Conservation (phyloP, 2,888 invertebrate genomes). For the Raillietiella orientalis region DNA sequence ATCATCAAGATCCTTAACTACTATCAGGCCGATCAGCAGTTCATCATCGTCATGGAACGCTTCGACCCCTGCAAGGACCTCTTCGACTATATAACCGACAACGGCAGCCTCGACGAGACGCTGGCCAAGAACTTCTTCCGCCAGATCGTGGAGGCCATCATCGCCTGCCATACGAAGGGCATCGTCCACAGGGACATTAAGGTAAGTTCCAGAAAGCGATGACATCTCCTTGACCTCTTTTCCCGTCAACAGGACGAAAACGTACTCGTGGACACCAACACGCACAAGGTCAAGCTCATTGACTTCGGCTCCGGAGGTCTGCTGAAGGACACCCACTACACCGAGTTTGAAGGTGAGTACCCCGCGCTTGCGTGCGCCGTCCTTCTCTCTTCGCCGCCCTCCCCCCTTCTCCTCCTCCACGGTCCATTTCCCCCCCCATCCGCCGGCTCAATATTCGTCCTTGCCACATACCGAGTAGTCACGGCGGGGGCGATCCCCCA, state of each 20-base stretch:
- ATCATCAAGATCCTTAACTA: conserved; percentile 15
- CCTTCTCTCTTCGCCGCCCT: no score
- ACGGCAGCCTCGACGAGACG: conserved; percentile 13
- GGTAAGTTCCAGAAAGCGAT: no score
- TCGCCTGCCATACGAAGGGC: conserved; percentile 12
- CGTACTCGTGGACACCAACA: conserved; percentile 14
- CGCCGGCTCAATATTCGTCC: no score
- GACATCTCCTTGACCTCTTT: no score
- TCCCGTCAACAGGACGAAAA: conserved; percentile 18
- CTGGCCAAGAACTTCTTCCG: conserved; percentile 14
- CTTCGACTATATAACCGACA: conserved; percentile 18
- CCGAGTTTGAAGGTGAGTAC: conserved; percentile 21
- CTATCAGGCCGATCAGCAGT: conserved; percentile 14
- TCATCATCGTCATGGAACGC: conserved; percentile 17
- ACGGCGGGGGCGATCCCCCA: no score
- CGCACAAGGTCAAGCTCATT: conserved; percentile 9
- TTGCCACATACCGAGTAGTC: no score
- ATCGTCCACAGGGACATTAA: conserved; percentile 18
- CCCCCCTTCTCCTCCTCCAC: no score
- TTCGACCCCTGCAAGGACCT: conserved; percentile 15
- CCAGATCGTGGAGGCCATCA: conserved; percentile 15
- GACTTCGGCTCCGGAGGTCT: conserved; percentile 20
- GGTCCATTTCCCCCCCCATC: no score
- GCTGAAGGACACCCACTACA: conserved; percentile 16
- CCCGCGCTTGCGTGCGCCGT: no score